Base-by-base conservation (phyloP, 2,797 vertebrate species). In the Amazonetta brasiliensis region DNA sequence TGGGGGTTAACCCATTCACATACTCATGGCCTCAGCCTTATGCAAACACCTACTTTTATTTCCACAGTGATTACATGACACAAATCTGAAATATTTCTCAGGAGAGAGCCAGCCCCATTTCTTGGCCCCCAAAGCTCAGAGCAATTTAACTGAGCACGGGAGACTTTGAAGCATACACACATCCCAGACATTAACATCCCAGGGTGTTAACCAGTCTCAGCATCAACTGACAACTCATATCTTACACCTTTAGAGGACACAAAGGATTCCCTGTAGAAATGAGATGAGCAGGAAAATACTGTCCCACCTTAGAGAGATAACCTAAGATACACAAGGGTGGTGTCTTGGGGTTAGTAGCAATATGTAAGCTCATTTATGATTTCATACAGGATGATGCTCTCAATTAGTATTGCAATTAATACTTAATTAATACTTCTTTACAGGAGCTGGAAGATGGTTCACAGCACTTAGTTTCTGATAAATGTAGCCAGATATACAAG, bases 351-450 rank as follows among this genome's bases (percentile, higher is more conserved):
- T 9, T 50, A 25, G 48, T 50, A 25, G 48, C 23, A 50, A 50
- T 50, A 50, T 25, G 25, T 50, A 50, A 50, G 56, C 58, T 64
- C 74, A 68, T 43, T 84, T 41, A 26, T 17, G 14, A 85, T 81
- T 94, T 87, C 94, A 75, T 98, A 98, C 66, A 91, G 95, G 97
- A 97, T 96, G 96, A 95, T 90, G 73, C 11, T 85, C 90, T 96
- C 89, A 87, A 73, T 94, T 78, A 95, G 82, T 83, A 77, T 10
- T 76, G 64, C 2, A 68, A 66, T 71, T 52, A 52, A 52, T 52
- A 52, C 50, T 28, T 26, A 52, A 52, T 52, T 52, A 52, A 52
- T 16, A 52, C 11, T 46, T 78, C 75, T 80, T 86, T 60, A 68
- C 60, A 74, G 62, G 35, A 58, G 75, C 54, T 12, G 12, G 62